Evolutionary conservation across 2,888 invertebrate genomes (phyloP), one percentile per base, ranked within the genome.

Genomic region (Agelastica alni): DNA sequence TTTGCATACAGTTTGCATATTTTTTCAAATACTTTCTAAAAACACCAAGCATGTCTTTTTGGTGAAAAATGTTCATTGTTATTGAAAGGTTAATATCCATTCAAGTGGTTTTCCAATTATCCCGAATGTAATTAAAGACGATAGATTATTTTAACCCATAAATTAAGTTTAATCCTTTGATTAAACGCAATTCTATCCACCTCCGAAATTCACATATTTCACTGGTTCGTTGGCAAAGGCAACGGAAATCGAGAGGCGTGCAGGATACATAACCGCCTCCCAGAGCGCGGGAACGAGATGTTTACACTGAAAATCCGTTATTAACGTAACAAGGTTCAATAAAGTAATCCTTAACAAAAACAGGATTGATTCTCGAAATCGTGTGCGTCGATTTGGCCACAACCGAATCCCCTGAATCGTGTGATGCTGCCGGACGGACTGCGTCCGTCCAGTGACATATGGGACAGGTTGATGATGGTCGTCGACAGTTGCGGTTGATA

Each of bases 341-440:
- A 45, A 14, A 45, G 45, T 34, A 34, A 45, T 32, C 45, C 34
- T 34, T 34, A 34, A 45, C 34, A 45, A 34, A 32, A 45, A 45
- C 45, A 45, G 45, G 34, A 45, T 22, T 45, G 34, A 45, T 45
- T 34, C 34, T 34, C 34, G 39, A 6, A 34, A 5, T 12, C 31
- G 31, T 43, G 10, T 42, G 26, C 16, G 42, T 44, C 32, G 32
- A 20, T 44, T 44, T 13, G n/a, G 10, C 43, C 9, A 14, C 31
- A 43, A 44, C 17, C 12, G 20, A 44, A 44, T 32, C 44, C 32
- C 12, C 31, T 12, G 17, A 12, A 18, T 37, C 3, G 3, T 7
- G 37, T 7, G n/a, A n/a, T n/a, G n/a, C n/a, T n/a, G n/a, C n/a
- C n/a, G n/a, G n/a, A 9, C 2, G 7, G 10, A 32, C 10, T 12